phyloP scores from a whole-genome alignment of 2,888 invertebrate genomes.

The Cerceris rybyensis region DNA sequence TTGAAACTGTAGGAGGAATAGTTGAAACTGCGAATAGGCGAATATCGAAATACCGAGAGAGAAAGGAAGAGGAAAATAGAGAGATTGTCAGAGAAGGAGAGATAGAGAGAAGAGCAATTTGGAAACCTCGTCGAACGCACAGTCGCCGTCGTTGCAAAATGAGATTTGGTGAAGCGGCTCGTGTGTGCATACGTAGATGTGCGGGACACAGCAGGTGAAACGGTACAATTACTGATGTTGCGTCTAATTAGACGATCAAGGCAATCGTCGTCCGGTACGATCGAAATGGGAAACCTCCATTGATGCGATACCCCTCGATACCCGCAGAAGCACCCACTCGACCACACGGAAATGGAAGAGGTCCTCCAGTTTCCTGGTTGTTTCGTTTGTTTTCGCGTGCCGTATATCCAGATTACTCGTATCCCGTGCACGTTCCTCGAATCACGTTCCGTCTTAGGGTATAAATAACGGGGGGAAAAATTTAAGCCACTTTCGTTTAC shows the following conservation, averaged over 20 bases:
- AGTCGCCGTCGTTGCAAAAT: conserved; percentile 21
- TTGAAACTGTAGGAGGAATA: no score
- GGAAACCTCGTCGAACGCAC: not conserved
- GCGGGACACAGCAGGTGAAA: conserved; percentile 28
- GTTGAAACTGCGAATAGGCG: no score
- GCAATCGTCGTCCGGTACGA: conserved; percentile 44
- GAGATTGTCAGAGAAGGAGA: no score
- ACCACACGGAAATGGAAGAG: not conserved
- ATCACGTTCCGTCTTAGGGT: not conserved
- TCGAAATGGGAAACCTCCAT: conserved; percentile 47
- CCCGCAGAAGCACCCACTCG: conserved; percentile 23
- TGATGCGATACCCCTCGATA: conserved; percentile 23
- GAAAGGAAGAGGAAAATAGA: no score
- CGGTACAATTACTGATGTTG: conserved; percentile 42
- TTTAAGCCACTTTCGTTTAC: not conserved
- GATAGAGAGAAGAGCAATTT: no score
- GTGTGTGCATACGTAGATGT: not conserved
- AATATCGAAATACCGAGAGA: no score
- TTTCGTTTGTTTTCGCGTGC: not conserved
- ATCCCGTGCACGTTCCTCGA: not conserved
- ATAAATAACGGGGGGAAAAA: no score
- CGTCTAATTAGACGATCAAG: conserved; percentile 59
- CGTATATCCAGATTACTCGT: not conserved
- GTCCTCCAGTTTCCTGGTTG: not conserved
- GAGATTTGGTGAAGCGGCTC: conserved; percentile 11